Evolutionary conservation across 2,888 invertebrate genomes (phyloP).

Genomic region (Beris chalybata): DNA sequence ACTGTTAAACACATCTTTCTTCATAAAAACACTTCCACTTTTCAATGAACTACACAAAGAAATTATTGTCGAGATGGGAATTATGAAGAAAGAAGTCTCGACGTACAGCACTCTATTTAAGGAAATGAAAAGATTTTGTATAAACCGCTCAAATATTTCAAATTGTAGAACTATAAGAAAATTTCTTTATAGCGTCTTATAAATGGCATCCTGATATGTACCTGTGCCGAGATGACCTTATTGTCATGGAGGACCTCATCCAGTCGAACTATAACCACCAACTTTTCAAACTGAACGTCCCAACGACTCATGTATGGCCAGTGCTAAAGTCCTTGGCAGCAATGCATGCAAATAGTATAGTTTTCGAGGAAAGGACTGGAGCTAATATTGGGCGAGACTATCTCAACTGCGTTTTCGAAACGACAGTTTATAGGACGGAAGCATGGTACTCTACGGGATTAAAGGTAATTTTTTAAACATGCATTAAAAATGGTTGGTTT

Average conservation of each 20-base stretch:
- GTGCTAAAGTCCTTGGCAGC: conserved; percentile 6
- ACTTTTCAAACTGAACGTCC: neutral
- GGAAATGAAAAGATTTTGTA: conserved; percentile 20
- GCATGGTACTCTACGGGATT: conserved; percentile 47
- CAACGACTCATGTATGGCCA: neutral
- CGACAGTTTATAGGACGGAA: conserved; percentile 43
- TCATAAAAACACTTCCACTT: conserved; percentile 20
- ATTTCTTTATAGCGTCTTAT: conserved; percentile 1
- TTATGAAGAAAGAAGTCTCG: conserved; percentile 19
- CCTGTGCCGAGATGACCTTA: conserved; percentile 7
- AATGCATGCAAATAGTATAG: conserved; percentile 18
- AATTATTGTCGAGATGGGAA: conserved; percentile 1
- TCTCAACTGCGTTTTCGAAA: conserved; percentile 41
- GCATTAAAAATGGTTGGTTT: neutral
- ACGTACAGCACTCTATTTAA: conserved; percentile 9
- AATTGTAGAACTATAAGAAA: neutral
- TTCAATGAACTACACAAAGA: conserved; percentile 13
- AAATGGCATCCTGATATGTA: conserved; percentile 31
- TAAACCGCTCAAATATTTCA: neutral
- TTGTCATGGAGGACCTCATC: conserved; percentile 15
- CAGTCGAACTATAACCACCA: neutral
- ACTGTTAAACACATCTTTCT: neutral
- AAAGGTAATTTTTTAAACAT: conserved; percentile 23
- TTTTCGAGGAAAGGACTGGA: conserved; percentile 11
- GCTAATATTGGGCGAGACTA: neutral